phyloP scores from a whole-genome alignment of 2,797 vertebrate genomes.

The Oryzias dopingdopingensis region DNA sequence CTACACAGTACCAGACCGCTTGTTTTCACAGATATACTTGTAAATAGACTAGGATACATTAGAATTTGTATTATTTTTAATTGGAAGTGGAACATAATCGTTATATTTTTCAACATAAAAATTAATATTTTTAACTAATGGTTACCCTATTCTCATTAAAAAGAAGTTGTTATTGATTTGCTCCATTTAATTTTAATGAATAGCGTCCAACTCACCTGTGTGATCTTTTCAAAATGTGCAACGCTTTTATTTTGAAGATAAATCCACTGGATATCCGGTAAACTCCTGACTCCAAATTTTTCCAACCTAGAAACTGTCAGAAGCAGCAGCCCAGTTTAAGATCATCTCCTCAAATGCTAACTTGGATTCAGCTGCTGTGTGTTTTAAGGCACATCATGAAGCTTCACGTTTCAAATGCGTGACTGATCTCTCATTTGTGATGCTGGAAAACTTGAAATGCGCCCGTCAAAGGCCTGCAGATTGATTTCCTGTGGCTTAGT shows the following conservation, averaged over 20 bases:
- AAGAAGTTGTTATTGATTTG: neutral
- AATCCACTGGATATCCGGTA: slow-evolving; percentile 11
- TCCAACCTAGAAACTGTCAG: accelerated
- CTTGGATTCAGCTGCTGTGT: neutral
- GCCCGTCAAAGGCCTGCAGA: neutral
- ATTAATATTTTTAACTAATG: too few species aligned
- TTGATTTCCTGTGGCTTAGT: slow-evolving; percentile 25
- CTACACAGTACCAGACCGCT: too few species aligned
- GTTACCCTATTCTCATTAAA: neutral
- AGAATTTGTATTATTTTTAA: too few species aligned
- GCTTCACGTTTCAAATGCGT: slow-evolving; percentile 15
- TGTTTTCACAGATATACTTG: too few species aligned
- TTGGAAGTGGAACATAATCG: too few species aligned
- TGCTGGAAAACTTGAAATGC: slow-evolving; percentile 14
- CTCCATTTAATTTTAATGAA: too few species aligned
- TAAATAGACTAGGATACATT: too few species aligned
- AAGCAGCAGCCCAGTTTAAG: neutral
- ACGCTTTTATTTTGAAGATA: slow-evolving; percentile 7
- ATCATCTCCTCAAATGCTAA: neutral
- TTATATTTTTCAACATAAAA: too few species aligned
- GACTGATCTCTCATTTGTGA: slow-evolving; percentile 22
- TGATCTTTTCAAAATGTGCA: too few species aligned
- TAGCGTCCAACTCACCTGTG: neutral
- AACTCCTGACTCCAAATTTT: neutral
- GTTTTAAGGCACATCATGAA: neutral